Evolutionary conservation across 2,113 vertebrate genomes (phyloP), one percentile per base, ranked within the genome.

Genomic region (Peromyscus maniculatus): DNA sequence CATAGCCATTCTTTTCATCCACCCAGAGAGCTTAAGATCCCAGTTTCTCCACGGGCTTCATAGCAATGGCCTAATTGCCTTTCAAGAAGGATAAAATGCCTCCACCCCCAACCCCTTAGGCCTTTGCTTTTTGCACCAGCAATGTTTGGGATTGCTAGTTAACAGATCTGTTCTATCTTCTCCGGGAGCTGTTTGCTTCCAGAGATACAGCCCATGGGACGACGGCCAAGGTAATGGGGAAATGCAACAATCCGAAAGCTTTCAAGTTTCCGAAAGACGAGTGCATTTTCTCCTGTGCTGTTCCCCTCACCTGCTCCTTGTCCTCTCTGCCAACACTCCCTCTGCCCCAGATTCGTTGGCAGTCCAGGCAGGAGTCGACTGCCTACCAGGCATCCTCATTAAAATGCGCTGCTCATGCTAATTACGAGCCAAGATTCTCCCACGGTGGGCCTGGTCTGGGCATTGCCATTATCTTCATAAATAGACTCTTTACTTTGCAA

Each of bases 401-500:
- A 96, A 97, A 96, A 98, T 96, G 93, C 93, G 78, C 83, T 5
- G 88, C 92, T 97, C 94, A 91, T 87, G 95, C 96, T 98, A 97
- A 97, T 97, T 97, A 97, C 79, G 62, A 96, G 87, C 95, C 96
- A 87, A 95, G 94, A 95, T 97, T 94, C 97, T 97, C 96, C 89
- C 91, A 75, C 9, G 13, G 95, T 92, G 96, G 97, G 95, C 91
- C 92, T 94, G 96, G 96, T 91, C 96, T 87, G 95, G 75, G 62
- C 33, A 80, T 89, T 89, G 92, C 94, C 95, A 96, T 97, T 94
- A 94, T 98, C 96, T 98, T 98, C 96, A 91, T 90, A 97, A 98
- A 98, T 89, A 95, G 97, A 97, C 93, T 95, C 97, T 98, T 97
- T 96, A 93, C 97, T 98, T 97, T 94, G 96, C 93, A 97, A 96